Conservation (phyloP, 2,888 invertebrate species). For the Callinectes sapidus region DNA sequence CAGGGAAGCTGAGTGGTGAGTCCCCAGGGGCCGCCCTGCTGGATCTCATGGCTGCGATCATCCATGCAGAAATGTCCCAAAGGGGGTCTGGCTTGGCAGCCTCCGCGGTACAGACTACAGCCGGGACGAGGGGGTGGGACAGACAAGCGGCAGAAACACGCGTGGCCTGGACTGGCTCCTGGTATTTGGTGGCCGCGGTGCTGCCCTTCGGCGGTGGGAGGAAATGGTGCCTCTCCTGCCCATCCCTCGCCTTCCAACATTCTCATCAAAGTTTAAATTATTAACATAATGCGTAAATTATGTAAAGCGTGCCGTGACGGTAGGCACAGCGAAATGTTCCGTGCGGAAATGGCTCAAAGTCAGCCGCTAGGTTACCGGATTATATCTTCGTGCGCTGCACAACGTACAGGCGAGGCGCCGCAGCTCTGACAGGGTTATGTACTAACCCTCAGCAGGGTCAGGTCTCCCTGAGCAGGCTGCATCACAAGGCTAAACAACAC, state of each 20-base stretch:
- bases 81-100: conserved; percentile 17
- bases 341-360: not conserved
- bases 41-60: conserved; percentile 16
- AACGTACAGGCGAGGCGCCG: not conserved
- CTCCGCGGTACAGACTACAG: not conserved
- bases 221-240: not conserved
- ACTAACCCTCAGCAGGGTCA: not conserved
- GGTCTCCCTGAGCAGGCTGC: not conserved
- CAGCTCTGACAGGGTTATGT: not conserved
- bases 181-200: not conserved
- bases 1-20: not conserved
- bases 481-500: not conserved
- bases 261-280: not conserved
- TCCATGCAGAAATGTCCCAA: conserved; percentile 31
- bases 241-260: not conserved
- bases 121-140: not conserved
- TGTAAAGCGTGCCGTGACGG: not conserved
- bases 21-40: not conserved
- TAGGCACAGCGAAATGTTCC: not conserved
- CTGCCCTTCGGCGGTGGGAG: not conserved
- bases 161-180: not conserved
- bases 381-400: not conserved
- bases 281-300: conserved; percentile 11
- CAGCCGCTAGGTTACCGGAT: not conserved
- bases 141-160: not conserved